Percentiles rank a stretch among this genome's conserved stretches.
Conservation (phyloP, 1,140 invertebrate species). For the Ostrea denselamellosa region DNA sequence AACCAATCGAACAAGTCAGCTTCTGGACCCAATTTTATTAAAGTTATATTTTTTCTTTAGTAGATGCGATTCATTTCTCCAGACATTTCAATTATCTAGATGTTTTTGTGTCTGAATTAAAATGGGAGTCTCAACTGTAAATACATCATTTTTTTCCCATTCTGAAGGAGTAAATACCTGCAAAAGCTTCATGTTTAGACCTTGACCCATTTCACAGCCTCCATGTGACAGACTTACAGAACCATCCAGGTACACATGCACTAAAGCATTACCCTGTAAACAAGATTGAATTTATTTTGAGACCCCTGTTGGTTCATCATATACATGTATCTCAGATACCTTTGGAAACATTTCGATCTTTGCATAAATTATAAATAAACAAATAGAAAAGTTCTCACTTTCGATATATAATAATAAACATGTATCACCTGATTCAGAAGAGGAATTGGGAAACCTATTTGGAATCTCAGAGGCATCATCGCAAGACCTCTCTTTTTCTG, state of each 20-base stretch:
- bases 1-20: too few species aligned
- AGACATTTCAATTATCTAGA: too few species aligned
- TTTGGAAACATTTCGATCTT: too few species aligned
- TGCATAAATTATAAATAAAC: too few species aligned
- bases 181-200: constrained; percentile 96
- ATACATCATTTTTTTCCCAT: too few species aligned
- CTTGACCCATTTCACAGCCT: constrained; percentile 97
- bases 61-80: too few species aligned
- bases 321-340: neutral
- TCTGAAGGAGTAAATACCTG: constrained; percentile 81
- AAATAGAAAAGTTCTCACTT: too few species aligned
- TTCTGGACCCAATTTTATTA: too few species aligned
- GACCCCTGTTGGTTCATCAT: neutral
- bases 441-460: constrained; percentile 89
- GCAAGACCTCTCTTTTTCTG: constrained; percentile 93
- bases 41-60: too few species aligned
- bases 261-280: constrained; percentile 89
- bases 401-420: too few species aligned
- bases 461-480: constrained; percentile 93
- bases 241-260: constrained; percentile 94
- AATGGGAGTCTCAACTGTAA: too few species aligned
- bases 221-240: constrained; percentile 93
- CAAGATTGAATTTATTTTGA: neutral
- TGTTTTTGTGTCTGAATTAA: too few species aligned
- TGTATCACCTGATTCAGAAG: constrained; percentile 88